phyloP scores from a whole-genome alignment of 2,888 invertebrate species.

The Cynaeus angustus region DNA sequence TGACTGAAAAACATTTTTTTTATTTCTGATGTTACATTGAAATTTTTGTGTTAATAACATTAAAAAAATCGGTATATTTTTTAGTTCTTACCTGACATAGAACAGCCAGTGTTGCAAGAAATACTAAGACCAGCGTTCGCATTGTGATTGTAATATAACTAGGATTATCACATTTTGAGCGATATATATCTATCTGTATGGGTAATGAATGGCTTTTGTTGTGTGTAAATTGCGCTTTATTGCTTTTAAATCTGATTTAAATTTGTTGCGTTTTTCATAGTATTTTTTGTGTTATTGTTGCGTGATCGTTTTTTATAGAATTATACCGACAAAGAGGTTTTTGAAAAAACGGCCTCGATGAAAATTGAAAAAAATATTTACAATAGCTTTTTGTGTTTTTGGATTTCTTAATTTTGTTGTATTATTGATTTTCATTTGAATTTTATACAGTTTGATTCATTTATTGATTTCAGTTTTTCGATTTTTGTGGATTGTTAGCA shows the following conservation, averaged over 20 bases:
- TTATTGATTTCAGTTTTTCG: no score
- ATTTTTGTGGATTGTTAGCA: no score
- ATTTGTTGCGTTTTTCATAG: background rate
- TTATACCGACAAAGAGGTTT: no score
- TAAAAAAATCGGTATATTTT: no score
- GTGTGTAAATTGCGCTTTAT: background rate
- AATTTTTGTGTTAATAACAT: background rate
- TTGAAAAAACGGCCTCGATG: no score
- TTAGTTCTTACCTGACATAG: background rate
- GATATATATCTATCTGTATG: background rate
- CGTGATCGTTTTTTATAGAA: no score
- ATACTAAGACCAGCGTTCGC: background rate
- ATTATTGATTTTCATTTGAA: no score
- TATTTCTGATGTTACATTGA: background rate
- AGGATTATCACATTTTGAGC: background rate
- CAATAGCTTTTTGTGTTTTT: no score
- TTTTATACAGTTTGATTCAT: no score
- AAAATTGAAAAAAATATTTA: no score
- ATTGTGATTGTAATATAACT: background rate
- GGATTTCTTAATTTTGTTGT: no score
- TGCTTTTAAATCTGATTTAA: background rate
- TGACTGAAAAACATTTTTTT: constrained; percentile 1
- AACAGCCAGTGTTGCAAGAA: background rate
- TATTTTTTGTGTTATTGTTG: no score
- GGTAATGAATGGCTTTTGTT: background rate